Base-by-base conservation (phyloP, 2,888 invertebrate species). In the Pammene fasciana region DNA sequence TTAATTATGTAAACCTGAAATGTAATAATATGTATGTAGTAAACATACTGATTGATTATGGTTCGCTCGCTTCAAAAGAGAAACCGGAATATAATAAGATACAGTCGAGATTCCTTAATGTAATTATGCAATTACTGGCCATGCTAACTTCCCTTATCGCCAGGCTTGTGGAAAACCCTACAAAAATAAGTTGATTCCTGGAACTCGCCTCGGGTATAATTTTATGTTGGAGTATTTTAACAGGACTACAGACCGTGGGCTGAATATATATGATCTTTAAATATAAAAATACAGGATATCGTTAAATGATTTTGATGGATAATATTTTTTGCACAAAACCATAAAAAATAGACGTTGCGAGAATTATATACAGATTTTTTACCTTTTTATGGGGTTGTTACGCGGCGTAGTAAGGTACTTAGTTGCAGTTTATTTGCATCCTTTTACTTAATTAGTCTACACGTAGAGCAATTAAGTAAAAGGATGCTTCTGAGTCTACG, bases 91-190 rank as follows among this genome's bases (percentile, higher is more conserved):
- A 68, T 68, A 64, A 68, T 68, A 56, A 60, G 65, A 60, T 65
- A 60, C 70, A 54, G 48, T 54, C 46, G 60, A 65, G 59, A 70
- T 70, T 52, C 64, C 16, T 59, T 68, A 45, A 70, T 46, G 59
- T 65, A 70, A 70, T 70, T 65, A 60, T 60, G 65, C 57, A 70
- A 70, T 70, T 70, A 70, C 65, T 48, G 54, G 48, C 38, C 68
- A 41, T 64, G 41, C 60, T 57, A 65, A 59, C 70, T 65, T 65
- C 41, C 70, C 65, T 70, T 70, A 70, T 65, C 65, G 65, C 46
- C 46, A 36, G 9, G 34, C 65, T 54, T 60, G 34, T 60, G 55
- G 70, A 65, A 65, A 70, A 60, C 70, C 70, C 65, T 38, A 60
- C 65, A 57, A 70, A 68, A 59, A 60, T 38, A 70, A 54, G 59